These are phyloP conservation scores for Scolanthus callimorphus DNA, from an alignment of 92 coral and sea anemone genomes.

Conservation along the genomic window DNA sequence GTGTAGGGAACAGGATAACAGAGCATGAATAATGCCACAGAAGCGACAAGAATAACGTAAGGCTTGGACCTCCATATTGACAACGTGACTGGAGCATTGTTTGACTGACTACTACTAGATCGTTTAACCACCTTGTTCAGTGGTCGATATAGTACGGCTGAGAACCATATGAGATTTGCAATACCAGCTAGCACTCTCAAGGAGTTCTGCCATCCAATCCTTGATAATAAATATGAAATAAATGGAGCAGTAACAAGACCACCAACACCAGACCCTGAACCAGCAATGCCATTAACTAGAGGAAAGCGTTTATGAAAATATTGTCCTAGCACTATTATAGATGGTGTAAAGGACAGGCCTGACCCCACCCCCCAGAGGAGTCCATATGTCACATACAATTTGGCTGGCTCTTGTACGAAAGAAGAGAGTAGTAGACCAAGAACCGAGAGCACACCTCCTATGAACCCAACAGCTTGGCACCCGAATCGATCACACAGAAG, in stretches of 20 bases:
- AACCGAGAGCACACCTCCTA: constrained; percentile 73
- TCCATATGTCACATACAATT: constrained; percentile 93
- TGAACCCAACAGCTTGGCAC: constrained; percentile 73
- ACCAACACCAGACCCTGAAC: constrained; percentile 92
- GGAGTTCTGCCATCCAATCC: constrained; percentile 76
- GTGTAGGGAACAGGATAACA: constrained; percentile 92
- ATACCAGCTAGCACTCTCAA: constrained; percentile 72
- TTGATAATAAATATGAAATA: constrained; percentile 58
- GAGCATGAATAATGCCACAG: constrained; percentile 79
- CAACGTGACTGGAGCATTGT: neutral
- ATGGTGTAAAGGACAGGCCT: constrained; percentile 84
- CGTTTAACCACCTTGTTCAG: constrained; percentile 1
- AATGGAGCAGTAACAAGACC: constrained; percentile 79
- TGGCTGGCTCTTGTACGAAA: constrained; percentile 70
- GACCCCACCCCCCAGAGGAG: constrained; percentile 98
- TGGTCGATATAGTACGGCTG: constrained; percentile 71
- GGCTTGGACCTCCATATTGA: constrained; percentile 81
- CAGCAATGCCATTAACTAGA: constrained; percentile 77
- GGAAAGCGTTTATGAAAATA: constrained; percentile 80
- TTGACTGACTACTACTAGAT: neutral
- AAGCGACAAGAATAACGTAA: constrained; percentile 55
- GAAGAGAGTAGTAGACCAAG: constrained; percentile 89
- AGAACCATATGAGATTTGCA: constrained; percentile 50
- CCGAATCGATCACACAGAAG: constrained; percentile 86
- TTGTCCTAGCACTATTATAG: constrained; percentile 82